Conservation (phyloP, 92 coral and sea anemone species). For the Pocillopora meandrina region DNA sequence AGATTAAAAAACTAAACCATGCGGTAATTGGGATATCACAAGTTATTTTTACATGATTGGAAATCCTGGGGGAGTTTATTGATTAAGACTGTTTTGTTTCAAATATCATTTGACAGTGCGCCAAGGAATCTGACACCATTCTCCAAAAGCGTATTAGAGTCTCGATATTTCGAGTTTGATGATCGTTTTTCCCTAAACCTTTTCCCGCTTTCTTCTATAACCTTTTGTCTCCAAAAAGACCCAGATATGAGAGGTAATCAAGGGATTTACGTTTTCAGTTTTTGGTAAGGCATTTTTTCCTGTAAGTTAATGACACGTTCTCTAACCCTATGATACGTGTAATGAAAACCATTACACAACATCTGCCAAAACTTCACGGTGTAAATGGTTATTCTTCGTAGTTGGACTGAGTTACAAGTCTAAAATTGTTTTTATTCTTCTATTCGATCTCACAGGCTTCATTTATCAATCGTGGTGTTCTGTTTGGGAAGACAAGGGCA, state of each 20-base stretch:
- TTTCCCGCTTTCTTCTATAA: slow-evolving; percentile 10
- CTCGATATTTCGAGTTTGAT: not conserved
- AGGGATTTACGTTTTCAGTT: not conserved
- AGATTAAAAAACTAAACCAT: no score
- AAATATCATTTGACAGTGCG: slow-evolving; percentile 24
- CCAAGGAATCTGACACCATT: slow-evolving; percentile 38
- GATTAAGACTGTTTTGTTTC: slow-evolving; percentile 17
- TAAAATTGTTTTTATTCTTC: not conserved
- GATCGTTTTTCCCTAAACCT: not conserved
- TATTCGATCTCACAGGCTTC: slow-evolving; percentile 11
- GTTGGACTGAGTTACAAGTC: not conserved
- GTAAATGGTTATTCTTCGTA: no score
- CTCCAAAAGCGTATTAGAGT: not conserved
- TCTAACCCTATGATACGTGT: not conserved
- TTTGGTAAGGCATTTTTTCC: slow-evolving; percentile 17
- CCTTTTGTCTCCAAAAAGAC: not conserved
- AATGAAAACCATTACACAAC: not conserved
- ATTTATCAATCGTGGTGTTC: not conserved
- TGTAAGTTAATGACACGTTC: not conserved
- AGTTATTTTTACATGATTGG: not conserved
- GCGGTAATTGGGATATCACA: no score
- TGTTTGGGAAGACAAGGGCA: not conserved
- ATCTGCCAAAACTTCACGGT: not conserved
- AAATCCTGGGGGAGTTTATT: slow-evolving; percentile 17
- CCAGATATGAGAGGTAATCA: slow-evolving; percentile 16